Evolutionary conservation across 2,113 vertebrate genomes (phyloP), one percentile per base, ranked within the genome.

Genomic region (Ploceus nigricollis): DNA sequence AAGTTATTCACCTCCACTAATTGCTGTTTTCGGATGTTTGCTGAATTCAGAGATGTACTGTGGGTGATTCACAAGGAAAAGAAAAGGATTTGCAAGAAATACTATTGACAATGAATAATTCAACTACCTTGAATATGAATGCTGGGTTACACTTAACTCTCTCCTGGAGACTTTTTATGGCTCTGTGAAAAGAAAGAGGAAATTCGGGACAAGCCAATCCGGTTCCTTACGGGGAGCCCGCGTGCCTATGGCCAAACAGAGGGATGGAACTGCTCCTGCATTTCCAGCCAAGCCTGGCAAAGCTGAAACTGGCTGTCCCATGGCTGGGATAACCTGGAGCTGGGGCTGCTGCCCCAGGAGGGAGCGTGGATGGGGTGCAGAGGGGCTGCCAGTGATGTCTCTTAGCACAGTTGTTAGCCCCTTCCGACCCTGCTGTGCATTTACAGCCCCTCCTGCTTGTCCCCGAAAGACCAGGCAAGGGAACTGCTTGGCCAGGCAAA

Each of bases 41-140:
- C 86, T 76, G 88, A 90, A 89, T 92, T 92, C 1, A 0, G 69
- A 90, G 60, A 93, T 28, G 80, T 81, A 6, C 57, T n/a, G 69
- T 68, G 86, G 86, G 86, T 83, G 93, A 92, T 89, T 96, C 92
- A 92, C 51, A 24, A 50, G 92, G 80, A 81, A 83, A 94, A 91
- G 75, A 82, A 92, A 83, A 83, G 85, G 61, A 70, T 40, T 93
- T 31, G 22, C 48, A 84, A 96, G 82, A 90, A 96, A 95, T 82
- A 71, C 88, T 87, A 31, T 92, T 93, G 90, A 90, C 94, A 96
- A 96, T 96, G 94, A 97, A 97, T 96, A 96, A 97, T 97, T 93
- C 96, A 89, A 4, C 90, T 40, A 30, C 76, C 88, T 87, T 96
- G 93, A 96, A 94, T 96, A 75, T 68, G 90, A 94, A 97, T 96